phyloP scores from a whole-genome alignment of 2,113 vertebrate genomes.

The Arenaria interpres region DNA sequence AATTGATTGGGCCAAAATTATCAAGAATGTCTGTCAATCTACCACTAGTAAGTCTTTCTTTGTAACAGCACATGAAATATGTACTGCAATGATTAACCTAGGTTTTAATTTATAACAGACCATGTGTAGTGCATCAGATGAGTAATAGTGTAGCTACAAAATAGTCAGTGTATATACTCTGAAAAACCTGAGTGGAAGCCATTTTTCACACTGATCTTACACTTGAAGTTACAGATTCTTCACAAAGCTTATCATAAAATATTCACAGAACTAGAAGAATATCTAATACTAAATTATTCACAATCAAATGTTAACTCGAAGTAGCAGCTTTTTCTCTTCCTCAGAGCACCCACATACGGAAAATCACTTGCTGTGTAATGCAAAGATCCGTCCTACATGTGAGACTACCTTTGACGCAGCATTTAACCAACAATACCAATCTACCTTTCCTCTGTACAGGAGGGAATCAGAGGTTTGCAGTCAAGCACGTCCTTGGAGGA shows the following conservation, averaged over 20 bases:
- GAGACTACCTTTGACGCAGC: not conserved
- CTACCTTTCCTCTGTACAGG: not conserved
- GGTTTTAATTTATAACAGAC: not conserved
- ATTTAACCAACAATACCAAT: not conserved
- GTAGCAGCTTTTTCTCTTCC: not conserved
- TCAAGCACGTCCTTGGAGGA: not conserved
- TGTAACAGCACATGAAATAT: not conserved
- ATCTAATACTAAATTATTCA: slow-evolving; percentile 42
- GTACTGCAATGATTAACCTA: not conserved
- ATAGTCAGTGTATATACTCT: not conserved
- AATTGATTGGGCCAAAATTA: not conserved
- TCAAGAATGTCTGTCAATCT: not conserved
- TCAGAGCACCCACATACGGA: not conserved
- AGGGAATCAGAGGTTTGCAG: not conserved
- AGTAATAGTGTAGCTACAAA: not conserved
- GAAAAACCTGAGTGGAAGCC: not conserved
- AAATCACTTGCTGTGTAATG: not conserved
- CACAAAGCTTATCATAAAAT: slow-evolving; percentile 46
- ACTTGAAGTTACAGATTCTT: not conserved
- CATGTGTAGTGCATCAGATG: not conserved
- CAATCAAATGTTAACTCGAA: not conserved
- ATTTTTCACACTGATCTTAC: not conserved
- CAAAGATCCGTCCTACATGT: not conserved
- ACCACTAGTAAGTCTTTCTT: not conserved
- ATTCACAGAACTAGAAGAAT: slow-evolving; percentile 44